phyloP scores from a whole-genome alignment of 2,113 vertebrate genomes.

The Carettochelys insculpta region DNA sequence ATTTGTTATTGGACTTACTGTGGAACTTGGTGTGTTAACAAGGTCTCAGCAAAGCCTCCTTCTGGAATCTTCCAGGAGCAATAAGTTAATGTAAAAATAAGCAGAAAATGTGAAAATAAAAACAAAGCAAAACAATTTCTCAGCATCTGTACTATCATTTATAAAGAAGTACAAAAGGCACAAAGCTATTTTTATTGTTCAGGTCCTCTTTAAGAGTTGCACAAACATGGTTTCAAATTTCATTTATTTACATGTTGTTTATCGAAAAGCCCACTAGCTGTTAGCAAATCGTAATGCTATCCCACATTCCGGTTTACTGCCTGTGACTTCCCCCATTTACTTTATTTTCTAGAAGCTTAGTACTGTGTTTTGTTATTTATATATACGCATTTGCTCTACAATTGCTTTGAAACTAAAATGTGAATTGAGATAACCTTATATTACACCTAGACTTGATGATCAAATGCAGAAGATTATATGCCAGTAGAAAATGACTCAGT shows the following conservation, averaged over 20 bases:
- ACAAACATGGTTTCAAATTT: not conserved
- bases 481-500: not conserved
- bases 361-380: not conserved
- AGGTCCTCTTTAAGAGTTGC: not conserved
- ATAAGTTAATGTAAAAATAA: not conserved
- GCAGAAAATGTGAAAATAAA: not conserved
- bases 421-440: slow-evolving; percentile 13
- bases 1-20: not conserved
- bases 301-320: not conserved
- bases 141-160: not conserved
- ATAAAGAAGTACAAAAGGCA: not conserved
- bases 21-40: not conserved
- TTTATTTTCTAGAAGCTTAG: not conserved
- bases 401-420: slow-evolving; percentile 31
- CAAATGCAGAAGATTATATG: slow-evolving; percentile 38
- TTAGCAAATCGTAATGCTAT: slow-evolving; percentile 12
- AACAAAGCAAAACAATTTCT: fast-evolving
- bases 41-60: not conserved
- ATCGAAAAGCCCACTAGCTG: slow-evolving; percentile 31
- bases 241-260: not conserved
- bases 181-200: not conserved
- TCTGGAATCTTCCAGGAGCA: not conserved
- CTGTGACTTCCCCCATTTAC: slow-evolving; percentile 2
- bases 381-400: not conserved
- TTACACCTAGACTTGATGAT: slow-evolving; percentile 18